Evolutionary conservation across 2,113 vertebrate genomes (phyloP), one percentile per base, ranked within the genome.

Genomic region (Capra hircus): DNA sequence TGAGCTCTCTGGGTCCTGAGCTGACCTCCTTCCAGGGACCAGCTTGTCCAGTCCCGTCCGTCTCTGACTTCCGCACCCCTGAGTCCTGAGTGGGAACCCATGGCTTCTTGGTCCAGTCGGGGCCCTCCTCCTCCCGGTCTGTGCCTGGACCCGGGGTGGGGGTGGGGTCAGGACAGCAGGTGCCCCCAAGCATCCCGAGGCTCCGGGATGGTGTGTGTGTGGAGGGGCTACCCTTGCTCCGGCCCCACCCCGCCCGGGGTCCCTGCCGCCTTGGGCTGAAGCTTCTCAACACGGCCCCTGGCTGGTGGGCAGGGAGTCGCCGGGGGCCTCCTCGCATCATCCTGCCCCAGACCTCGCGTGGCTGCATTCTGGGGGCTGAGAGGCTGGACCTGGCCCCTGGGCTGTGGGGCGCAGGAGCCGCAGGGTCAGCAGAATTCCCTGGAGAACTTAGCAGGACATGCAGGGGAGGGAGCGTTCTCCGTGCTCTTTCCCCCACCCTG

Each of bases 41-140:
- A 8, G 67, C 43, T 23, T 25, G 10, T 30, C 43, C 43, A 0
- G 1, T 5, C 36, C 36, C 40, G 0, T 2, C 23, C 0, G 1
- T 25, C 83, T 16, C 92, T 10, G 43, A 40, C 17, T 40, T 1
- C n/a, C 2, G 2, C 52, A 4, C 10, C 67, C 13, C 48, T 33
- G 14, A 13, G 48, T 40, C 23, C 60, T 19, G 25, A 53, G 52
- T 40, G 8, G 28, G 88, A 78, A 40, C 74, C 43, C 0, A 0
- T 11, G 33, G 30, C 10, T 33, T 21, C 30, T 30, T 7, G 0
- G 28, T 11, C 0, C 7, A 5, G 36, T n/a, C 16, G 6, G 1
- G 10, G 45, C 27, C 14, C 33, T 77, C 30, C 30, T 36, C 52
- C 15, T 3, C 55, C 55, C 1, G 0, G 27, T 27, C 12, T 6